A percentile compares a stretch with the other conserved stretches of the same genome.
These are phyloP conservation scores for Eristalis intricaria DNA, from an alignment of 2,888 invertebrate genomes.

Conservation along the genomic window DNA sequence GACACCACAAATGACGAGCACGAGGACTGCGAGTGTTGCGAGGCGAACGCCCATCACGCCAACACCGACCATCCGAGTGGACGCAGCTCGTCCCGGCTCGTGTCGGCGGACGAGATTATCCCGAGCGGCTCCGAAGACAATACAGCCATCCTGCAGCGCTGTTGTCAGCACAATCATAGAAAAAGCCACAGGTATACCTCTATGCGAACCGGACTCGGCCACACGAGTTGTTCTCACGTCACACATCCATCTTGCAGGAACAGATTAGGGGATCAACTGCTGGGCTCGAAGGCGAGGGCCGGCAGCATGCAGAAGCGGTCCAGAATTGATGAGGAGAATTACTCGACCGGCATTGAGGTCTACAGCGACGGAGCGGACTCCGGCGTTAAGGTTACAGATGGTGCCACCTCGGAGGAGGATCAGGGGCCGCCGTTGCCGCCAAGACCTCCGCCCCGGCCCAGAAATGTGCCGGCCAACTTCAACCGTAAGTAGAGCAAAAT, in stretches of 20 bases:
- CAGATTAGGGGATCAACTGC: slow-evolving; percentile 73
- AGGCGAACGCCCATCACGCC: slow-evolving; percentile 48
- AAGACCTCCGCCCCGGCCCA: slow-evolving; percentile 78
- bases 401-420: slow-evolving; percentile 76
- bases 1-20: slow-evolving; percentile 68
- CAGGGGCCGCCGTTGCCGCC: slow-evolving; percentile 80
- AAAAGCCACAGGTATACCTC: slow-evolving; percentile 69
- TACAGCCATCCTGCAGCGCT: slow-evolving; percentile 59
- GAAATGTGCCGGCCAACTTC: slow-evolving; percentile 72
- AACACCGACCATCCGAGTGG: slow-evolving; percentile 61
- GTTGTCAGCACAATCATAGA: slow-evolving; percentile 70
- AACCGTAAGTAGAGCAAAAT: slow-evolving; percentile 72
- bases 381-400: slow-evolving; percentile 75
- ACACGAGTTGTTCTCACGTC: slow-evolving; percentile 64
- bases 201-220: slow-evolving; percentile 55
- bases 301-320: slow-evolving; percentile 62
- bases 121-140: slow-evolving; percentile 75
- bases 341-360: slow-evolving; percentile 76
- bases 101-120: slow-evolving; percentile 73
- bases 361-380: slow-evolving; percentile 77
- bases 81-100: slow-evolving; percentile 67
- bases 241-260: slow-evolving; percentile 72
- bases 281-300: slow-evolving; percentile 56
- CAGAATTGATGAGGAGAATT: slow-evolving; percentile 74
- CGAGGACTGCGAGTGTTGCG: slow-evolving; percentile 62